A percentile compares a stretch with the other conserved stretches of the same genome.
phyloP scores from a whole-genome alignment of 1,140 invertebrate genomes.

The Harlomillsia oculata region DNA sequence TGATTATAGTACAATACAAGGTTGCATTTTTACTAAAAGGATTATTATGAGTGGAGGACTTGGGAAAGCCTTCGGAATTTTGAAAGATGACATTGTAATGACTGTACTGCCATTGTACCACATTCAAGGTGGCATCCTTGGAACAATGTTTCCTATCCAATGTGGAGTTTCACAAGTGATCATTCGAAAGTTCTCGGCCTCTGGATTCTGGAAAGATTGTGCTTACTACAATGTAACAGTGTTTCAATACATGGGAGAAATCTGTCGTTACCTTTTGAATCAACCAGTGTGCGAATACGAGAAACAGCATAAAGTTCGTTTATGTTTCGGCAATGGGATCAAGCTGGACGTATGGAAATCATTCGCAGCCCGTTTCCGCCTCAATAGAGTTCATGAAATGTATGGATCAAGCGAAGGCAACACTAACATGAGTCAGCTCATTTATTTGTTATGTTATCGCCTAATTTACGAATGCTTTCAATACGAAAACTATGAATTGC shows the following conservation, averaged over 20 bases:
- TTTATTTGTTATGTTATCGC: too few species aligned
- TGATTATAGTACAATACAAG: too few species aligned
- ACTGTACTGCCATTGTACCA: conserved; percentile 57
- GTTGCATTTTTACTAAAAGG: not conserved
- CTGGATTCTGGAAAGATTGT: conserved; percentile 75
- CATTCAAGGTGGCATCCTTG: conserved; percentile 52
- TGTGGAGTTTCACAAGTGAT: conserved; percentile 55
- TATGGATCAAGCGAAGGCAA: conserved; percentile 97
- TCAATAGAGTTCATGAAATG: conserved; percentile 56
- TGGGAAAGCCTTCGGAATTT: conserved; percentile 35
- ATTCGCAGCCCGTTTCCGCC: conserved; percentile 83
- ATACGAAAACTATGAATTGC: too few species aligned
- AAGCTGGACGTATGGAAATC: conserved; percentile 90
- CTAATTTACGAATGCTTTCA: too few species aligned
- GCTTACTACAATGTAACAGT: conserved; percentile 87
- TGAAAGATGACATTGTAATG: conserved; percentile 52
- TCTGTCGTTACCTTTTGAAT: conserved; percentile 90
- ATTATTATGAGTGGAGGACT: not conserved
- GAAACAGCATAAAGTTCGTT: conserved; percentile 58
- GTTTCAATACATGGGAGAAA: conserved; percentile 96
- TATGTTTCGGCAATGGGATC: conserved; percentile 92
- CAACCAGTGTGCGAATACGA: conserved; percentile 67
- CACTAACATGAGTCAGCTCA: conserved; percentile 58
- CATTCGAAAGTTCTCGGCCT: conserved; percentile 63
- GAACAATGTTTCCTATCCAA: conserved; percentile 52